Evolutionary conservation across 2,888 invertebrate species (phyloP), one percentile per base, ranked within the genome.

Genomic region (Tinea trinotella): DNA sequence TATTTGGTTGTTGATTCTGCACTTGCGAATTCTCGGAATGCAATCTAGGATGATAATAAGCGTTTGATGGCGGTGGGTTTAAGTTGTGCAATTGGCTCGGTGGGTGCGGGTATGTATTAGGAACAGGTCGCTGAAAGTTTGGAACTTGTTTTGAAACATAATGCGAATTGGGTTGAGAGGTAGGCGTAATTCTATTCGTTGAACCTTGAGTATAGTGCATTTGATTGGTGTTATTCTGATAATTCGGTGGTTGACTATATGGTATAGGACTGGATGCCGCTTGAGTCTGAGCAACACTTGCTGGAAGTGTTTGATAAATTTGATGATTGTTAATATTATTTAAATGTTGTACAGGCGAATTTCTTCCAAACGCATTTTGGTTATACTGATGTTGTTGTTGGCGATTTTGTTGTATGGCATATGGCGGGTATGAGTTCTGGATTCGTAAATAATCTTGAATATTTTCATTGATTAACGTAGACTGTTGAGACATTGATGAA

Each of bases 401-500:
- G 46, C 81, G 66, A 30, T 76, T 73, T 58, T 73, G 77, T 9
- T 75, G 68, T 36, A 74, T 64, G 62, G 79, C 79, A 59, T 83
- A 84, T 0, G 75, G 62, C 1, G 80, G 76, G 58, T 80, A 81
- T 18, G 71, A 64, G 57, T 74, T 82, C 61, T 76, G 84, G 13
- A 75, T 64, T 59, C 79, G 67, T 1, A 75, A 73, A 57, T 87
- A 86, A 52, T 85, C 69, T 52, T 77, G 79, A 7, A 65, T 60
- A 54, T 61, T 69, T 4, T 83, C 85, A 54, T 67, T 74, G 5
- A 75, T 70, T 1, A 67, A 65, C 50, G 71, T 72, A 0, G 85
- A 79, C 57, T 77, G 81, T 59, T 86, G 85, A 0, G 86, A 86
- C 35, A 84, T 59, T 1, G 84, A 81, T 1, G 86, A 85, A 68